Percentiles rank a stretch among this genome's conserved stretches.
Evolutionary conservation across 1,140 invertebrate species (phyloP).

Genomic region (Amphibalanus amphitrite): DNA sequence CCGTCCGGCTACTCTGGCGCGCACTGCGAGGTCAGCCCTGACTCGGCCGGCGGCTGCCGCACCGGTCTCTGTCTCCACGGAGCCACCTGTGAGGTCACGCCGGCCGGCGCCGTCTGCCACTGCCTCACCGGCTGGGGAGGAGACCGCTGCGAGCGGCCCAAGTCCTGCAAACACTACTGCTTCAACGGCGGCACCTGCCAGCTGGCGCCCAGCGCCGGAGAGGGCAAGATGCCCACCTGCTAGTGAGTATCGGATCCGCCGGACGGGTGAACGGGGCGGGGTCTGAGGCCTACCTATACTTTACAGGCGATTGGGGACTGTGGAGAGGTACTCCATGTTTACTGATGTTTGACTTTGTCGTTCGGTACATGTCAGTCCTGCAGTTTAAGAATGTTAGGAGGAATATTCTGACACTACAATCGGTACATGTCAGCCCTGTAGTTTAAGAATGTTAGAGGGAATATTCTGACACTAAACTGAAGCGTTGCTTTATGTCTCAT

Average conservation of each 20-base stretch:
- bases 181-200: slow-evolving; percentile 37
- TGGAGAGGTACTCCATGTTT: slow-evolving; percentile 5
- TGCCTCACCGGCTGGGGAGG: slow-evolving; percentile 22
- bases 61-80: slow-evolving; percentile 16
- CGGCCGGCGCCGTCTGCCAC: slow-evolving; percentile 24
- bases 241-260: slow-evolving; percentile 26
- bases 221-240: slow-evolving; percentile 23
- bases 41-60: not conserved
- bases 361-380: not conserved
- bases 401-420: slow-evolving; percentile 11
- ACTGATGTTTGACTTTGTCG: not conserved
- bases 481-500: too few species aligned
- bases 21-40: slow-evolving; percentile 33
- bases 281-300: too few species aligned
- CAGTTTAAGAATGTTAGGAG: slow-evolving; percentile 4
- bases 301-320: not conserved
- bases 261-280: too few species aligned
- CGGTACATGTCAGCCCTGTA: not conserved
- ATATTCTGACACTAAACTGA: slow-evolving; percentile 11
- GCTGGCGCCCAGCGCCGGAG: slow-evolving; percentile 23
- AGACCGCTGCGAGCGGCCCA: slow-evolving; percentile 23
- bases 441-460: slow-evolving; percentile 7
- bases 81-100: slow-evolving; percentile 21
- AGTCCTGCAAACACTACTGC: slow-evolving; percentile 36
- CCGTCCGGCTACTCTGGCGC: slow-evolving; percentile 33